Base-by-base conservation (phyloP, 2,888 invertebrate species). In the Drosophila pseudotalamancana region DNA sequence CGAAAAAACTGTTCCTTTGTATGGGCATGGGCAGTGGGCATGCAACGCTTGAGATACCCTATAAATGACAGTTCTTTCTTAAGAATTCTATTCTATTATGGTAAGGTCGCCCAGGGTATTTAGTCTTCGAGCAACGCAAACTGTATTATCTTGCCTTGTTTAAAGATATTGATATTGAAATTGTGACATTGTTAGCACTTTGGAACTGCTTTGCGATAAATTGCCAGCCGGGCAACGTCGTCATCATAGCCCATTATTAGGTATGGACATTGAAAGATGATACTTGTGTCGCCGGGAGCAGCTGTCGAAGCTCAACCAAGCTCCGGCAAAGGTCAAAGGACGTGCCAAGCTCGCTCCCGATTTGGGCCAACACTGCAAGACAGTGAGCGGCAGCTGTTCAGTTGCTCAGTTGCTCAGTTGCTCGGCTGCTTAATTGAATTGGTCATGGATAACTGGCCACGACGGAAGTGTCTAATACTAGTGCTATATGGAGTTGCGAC, bases 381-480 rank as follows among this genome's bases (percentile, higher is more conserved):
- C 34, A 39, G 46, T 39, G 55, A 27, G 34, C 19, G 50, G 50
- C 75, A 72, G 76, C 71, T 75, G 23, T n/a, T n/a, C n/a, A n/a
- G 85, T 49, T n/a, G 45, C 56, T 29, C 12, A 12, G 12, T 5
- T 27, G 67, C 57, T 79, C 84, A 81, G 85, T 49, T n/a, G 45
- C 56, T 29, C 12, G 19, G 12, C 9, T 27, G 67, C 57, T 79
- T 87, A 81, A 81, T 81, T 87, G 78, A 84, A 87, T 87, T 80
- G 87, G 81, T 63, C 87, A 83, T 83, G 84, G 84, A 42, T 70
- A 86, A 67, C 66, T 42, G 66, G 57, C 46, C 57, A 64, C 48
- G 45, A 48, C 53, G 67, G 62, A 61, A 56, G 62, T 62, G 39
- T 54, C 21, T 45, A 40, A 32, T 19, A 23, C 25, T 67, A 11